These are phyloP conservation scores for Scotopteryx bipunctaria DNA, from an alignment of 2,888 invertebrate genomes.

Conservation along the genomic window DNA sequence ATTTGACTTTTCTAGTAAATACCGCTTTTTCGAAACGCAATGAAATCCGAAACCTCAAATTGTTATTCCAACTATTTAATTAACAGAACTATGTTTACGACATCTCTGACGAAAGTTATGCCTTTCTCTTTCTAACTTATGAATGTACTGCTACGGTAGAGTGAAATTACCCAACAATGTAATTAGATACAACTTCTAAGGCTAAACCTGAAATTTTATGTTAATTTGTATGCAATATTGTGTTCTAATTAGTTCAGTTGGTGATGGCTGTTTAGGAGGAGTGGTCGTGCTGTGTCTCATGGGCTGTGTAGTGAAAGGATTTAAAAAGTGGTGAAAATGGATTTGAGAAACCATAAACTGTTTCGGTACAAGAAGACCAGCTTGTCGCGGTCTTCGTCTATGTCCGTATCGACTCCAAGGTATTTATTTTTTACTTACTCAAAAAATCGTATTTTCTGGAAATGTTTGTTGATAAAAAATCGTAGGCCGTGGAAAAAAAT, in stretches of 20 bases:
- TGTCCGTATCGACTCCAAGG: slow-evolving; percentile 75
- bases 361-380: slow-evolving; percentile 63
- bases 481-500: too few species aligned
- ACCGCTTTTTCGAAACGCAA: slow-evolving; percentile 17
- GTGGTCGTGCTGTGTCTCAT: slow-evolving; percentile 63
- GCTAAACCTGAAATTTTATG: slow-evolving; percentile 81
- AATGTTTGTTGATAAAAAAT: too few species aligned
- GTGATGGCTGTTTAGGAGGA: slow-evolving; percentile 61
- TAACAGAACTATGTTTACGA: slow-evolving; percentile 59
- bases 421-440: too few species aligned
- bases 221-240: slow-evolving; percentile 74
- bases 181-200: slow-evolving; percentile 70
- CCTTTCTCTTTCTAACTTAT: slow-evolving; percentile 55
- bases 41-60: slow-evolving; percentile 29
- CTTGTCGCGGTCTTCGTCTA: slow-evolving; percentile 63
- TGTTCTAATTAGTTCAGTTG: slow-evolving; percentile 74
- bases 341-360: slow-evolving; percentile 67
- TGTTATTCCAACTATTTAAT: slow-evolving; percentile 43
- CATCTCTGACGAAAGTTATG: slow-evolving; percentile 60
- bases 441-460: too few species aligned
- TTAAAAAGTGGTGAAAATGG: slow-evolving; percentile 55
- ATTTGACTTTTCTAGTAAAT: slow-evolving; percentile 21
- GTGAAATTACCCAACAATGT: slow-evolving; percentile 64
- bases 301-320: slow-evolving; percentile 41
- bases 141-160: slow-evolving; percentile 50